Evolutionary conservation across 2,797 vertebrate species (phyloP).

Genomic region (Podargus strigoides): DNA sequence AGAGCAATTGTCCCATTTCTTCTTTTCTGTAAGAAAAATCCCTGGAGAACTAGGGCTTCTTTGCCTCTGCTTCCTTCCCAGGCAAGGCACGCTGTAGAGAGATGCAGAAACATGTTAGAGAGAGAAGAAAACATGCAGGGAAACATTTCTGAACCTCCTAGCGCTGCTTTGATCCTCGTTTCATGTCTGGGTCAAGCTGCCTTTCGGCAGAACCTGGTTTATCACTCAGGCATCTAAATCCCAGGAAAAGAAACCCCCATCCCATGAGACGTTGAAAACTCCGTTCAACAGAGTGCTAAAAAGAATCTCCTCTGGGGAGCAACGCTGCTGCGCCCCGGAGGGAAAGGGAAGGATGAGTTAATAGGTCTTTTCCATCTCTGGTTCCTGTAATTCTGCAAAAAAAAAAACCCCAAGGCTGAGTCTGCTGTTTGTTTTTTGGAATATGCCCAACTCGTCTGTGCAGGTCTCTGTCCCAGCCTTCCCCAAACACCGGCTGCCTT

Average conservation of each 20-base stretch:
- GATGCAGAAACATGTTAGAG: background rate
- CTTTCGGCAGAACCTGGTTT: background rate
- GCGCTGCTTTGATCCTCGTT: background rate
- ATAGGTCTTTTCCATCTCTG: background rate
- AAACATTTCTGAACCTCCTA: background rate
- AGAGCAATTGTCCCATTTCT: background rate
- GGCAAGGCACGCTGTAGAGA: background rate
- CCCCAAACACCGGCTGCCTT: background rate
- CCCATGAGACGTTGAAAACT: background rate
- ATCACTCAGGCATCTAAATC: background rate
- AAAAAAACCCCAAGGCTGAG: background rate
- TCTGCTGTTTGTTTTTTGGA: constrained; percentile 30
- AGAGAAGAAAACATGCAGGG: background rate
- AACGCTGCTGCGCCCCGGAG: background rate
- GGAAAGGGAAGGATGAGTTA: background rate
- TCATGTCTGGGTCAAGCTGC: background rate
- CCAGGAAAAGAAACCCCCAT: background rate
- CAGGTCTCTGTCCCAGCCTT: background rate
- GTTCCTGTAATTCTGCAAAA: background rate
- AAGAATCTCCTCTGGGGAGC: background rate
- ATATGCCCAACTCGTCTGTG: constrained; percentile 15
- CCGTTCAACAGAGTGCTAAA: background rate
- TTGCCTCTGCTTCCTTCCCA: background rate
- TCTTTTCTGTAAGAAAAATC: background rate
- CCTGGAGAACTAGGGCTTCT: background rate